Conservation (phyloP, 1,140 invertebrate species). For the Lordiphosa clarofinis region DNA sequence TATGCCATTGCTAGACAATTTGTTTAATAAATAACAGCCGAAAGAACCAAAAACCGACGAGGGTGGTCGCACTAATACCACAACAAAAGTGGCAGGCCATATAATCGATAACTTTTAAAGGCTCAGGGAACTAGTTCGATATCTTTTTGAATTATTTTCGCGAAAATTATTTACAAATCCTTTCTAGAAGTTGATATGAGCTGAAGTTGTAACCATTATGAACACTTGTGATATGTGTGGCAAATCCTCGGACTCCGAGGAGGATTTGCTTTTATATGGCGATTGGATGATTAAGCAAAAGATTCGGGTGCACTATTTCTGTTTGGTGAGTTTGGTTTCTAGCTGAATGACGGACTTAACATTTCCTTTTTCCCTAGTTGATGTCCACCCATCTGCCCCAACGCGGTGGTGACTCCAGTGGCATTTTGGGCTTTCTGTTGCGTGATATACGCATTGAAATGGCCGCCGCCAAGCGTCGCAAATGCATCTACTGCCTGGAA, state of each 20-base stretch:
- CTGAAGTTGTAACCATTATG: too few species aligned
- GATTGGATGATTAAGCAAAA: slow-evolving; percentile 49
- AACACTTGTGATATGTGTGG: slow-evolving; percentile 16
- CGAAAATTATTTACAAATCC: too few species aligned
- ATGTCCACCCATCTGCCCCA: slow-evolving; percentile 57
- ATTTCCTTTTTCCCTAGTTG: slow-evolving; percentile 25
- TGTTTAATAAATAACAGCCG: slow-evolving; percentile 25
- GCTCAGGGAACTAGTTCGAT: too few species aligned
- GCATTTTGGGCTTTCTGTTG: slow-evolving; percentile 61
- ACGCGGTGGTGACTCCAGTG: slow-evolving; percentile 47
- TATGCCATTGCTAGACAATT: slow-evolving; percentile 80
- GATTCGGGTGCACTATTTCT: slow-evolving; percentile 62
- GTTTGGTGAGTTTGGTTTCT: slow-evolving; percentile 42
- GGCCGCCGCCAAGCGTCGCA: slow-evolving; percentile 13
- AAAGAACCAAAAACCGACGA: neutral
- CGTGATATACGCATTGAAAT: slow-evolving; percentile 55
- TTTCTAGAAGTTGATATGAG: too few species aligned
- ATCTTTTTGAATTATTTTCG: too few species aligned
- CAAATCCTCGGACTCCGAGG: neutral
- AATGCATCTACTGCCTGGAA: slow-evolving; percentile 39
- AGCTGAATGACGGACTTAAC: neutral
- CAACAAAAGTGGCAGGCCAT: too few species aligned
- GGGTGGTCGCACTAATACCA: too few species aligned
- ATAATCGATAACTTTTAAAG: too few species aligned
- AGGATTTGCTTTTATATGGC: slow-evolving; percentile 38